These are phyloP conservation scores for Osedax frankpressi DNA, from an alignment of 2,888 invertebrate species.

Conservation along the genomic window DNA sequence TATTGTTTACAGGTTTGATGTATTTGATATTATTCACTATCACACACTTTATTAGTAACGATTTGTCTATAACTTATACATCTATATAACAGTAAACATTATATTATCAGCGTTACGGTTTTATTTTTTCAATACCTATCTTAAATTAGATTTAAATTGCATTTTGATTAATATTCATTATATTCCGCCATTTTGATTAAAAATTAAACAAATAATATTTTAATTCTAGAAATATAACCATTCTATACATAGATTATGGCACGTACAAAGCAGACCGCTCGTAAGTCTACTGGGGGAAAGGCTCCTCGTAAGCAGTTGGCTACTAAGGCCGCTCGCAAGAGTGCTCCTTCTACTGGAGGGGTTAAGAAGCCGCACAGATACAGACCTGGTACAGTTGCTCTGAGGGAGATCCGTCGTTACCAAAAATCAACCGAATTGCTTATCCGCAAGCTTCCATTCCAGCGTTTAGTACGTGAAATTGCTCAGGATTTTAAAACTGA, in stretches of 20 bases:
- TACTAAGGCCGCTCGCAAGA: conserved; percentile 46
- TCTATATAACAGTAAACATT: no score
- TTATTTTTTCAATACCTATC: no score
- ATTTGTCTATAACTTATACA: no score
- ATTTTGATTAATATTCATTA: no score
- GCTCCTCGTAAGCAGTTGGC: conserved; percentile 46
- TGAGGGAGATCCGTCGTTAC: conserved; percentile 46
- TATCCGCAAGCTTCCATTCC: conserved; percentile 46
- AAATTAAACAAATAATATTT: no score
- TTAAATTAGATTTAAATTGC: no score
- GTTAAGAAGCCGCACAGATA: conserved; percentile 47
- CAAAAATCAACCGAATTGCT: conserved; percentile 46
- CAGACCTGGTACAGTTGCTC: conserved; percentile 47
- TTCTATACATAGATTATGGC: not conserved
- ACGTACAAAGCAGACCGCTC: conserved; percentile 25
- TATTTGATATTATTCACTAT: no score
- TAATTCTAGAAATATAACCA: no score
- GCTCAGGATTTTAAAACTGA: conserved; percentile 48
- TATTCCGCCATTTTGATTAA: no score
- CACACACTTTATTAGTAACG: no score
- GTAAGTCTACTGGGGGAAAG: conserved; percentile 47
- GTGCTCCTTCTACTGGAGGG: conserved; percentile 47
- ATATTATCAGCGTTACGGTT: no score
- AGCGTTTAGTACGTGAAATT: conserved; percentile 46
- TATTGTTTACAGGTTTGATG: no score